Conservation (phyloP, 2,797 vertebrate species). For the Tympanoctomys barrerae region DNA sequence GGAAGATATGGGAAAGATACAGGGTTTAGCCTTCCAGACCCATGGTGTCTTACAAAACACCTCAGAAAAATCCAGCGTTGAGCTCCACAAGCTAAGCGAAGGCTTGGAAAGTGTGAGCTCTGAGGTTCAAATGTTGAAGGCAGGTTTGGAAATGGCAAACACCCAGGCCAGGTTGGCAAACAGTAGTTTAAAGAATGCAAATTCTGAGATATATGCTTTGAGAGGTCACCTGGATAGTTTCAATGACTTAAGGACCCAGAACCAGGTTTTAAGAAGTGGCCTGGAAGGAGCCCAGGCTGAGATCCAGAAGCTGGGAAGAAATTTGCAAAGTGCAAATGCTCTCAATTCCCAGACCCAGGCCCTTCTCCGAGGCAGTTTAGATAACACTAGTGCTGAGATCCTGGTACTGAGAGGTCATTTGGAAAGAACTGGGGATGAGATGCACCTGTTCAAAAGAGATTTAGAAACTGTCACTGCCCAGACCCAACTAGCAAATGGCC, state of each 20-base stretch:
- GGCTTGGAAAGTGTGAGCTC: background rate
- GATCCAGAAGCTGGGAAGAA: constrained; percentile 56
- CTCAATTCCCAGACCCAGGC: constrained; percentile 54
- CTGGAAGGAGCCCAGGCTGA: constrained; percentile 53
- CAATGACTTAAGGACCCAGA: constrained; percentile 38
- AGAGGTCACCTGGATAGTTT: background rate
- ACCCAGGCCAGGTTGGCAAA: background rate
- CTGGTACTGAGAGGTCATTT: constrained; percentile 51
- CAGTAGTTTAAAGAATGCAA: constrained; percentile 24
- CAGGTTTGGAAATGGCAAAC: background rate
- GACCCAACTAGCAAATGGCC: background rate
- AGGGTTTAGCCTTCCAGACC: background rate
- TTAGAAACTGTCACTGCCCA: constrained; percentile 29
- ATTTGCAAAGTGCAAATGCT: constrained; percentile 34
- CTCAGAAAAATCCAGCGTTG: constrained; percentile 20
- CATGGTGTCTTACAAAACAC: constrained; percentile 37
- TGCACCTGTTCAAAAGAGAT: constrained; percentile 51
- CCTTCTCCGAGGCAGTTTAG: constrained; percentile 31
- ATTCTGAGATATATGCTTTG: constrained; percentile 45
- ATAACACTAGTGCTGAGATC: constrained; percentile 63
- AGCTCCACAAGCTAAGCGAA: constrained; percentile 1
- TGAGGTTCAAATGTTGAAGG: constrained; percentile 55
- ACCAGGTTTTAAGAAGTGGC: constrained; percentile 53
- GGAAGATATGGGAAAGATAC: constrained; percentile 52
- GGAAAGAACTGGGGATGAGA: constrained; percentile 36